A percentile compares a stretch with the other conserved stretches of the same genome.
phyloP scores from a whole-genome alignment of 1,140 invertebrate genomes.

The Pseudachorutes palmiensis region DNA sequence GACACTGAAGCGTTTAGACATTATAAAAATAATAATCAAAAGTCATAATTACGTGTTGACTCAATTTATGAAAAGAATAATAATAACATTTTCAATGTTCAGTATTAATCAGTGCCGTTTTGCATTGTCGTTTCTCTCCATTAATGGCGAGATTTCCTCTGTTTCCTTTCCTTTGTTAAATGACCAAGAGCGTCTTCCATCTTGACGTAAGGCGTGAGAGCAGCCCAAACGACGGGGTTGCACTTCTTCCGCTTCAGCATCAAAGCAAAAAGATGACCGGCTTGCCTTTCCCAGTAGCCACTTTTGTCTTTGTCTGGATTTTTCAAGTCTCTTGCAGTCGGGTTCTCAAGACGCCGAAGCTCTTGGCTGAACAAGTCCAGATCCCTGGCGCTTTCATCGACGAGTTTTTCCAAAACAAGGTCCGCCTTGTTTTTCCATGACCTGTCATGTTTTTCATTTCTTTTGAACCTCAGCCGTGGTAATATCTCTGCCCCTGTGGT shows the following conservation, averaged over 20 bases:
- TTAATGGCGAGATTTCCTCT: too few relatives aligned
- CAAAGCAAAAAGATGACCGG: background rate
- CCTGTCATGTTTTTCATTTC: background rate
- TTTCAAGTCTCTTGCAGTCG: background rate
- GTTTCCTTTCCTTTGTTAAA: background rate
- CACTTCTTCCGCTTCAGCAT: background rate
- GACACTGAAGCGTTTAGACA: background rate
- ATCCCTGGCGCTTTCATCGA: background rate
- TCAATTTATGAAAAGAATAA: background rate
- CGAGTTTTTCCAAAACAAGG: background rate
- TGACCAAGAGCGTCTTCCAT: background rate
- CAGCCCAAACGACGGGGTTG: background rate
- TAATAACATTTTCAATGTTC: background rate
- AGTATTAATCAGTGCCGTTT: background rate
- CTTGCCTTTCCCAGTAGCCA: background rate
- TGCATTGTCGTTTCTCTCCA: background rate
- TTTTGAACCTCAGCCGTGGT: background rate
- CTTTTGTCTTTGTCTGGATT: background rate
- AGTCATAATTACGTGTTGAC: background rate
- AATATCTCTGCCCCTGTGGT: too few relatives aligned
- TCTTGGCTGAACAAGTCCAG: background rate
- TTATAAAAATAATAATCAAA: background rate
- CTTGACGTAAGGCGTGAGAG: background rate
- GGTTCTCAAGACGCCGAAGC: background rate
- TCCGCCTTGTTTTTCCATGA: background rate